Percentiles rank a stretch among this genome's conserved stretches.
Conservation (phyloP, 2,797 vertebrate genomes). For the Eptatretus atami region DNA sequence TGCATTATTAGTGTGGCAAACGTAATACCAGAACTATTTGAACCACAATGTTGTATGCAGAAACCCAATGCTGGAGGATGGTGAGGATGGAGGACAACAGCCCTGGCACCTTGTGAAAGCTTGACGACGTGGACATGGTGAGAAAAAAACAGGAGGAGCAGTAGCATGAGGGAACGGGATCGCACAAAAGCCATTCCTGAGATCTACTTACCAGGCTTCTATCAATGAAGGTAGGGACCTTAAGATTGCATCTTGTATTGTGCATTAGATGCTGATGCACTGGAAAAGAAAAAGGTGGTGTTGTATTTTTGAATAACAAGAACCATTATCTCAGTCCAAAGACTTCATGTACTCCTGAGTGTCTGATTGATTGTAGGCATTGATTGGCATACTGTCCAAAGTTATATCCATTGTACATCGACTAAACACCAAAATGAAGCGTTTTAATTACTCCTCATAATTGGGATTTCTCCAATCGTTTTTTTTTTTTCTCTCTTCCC, state of each 20-base stretch:
- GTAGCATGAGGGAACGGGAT: conserved; percentile 58
- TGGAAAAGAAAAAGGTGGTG: not conserved
- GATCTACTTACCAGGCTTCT: conserved; percentile 61
- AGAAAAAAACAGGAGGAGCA: conserved; percentile 43
- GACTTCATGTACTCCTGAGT: too few relatives aligned
- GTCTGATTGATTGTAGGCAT: too few relatives aligned
- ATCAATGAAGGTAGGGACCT: conserved; percentile 45
- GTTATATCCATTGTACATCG: too few relatives aligned
- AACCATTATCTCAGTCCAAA: not conserved
- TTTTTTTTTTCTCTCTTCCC: too few relatives aligned
- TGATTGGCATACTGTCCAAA: too few relatives aligned
- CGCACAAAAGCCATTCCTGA: conserved; percentile 50
- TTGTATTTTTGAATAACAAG: not conserved
- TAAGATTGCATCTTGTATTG: too few relatives aligned
- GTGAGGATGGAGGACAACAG: conserved; percentile 20
- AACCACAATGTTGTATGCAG: not conserved
- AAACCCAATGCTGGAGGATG: not conserved
- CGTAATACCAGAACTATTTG: too few relatives aligned
- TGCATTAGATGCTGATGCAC: too few relatives aligned
- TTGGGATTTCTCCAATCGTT: too few relatives aligned
- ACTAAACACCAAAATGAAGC: too few relatives aligned
- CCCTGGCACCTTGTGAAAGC: conserved; percentile 55
- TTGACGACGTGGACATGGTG: conserved; percentile 30
- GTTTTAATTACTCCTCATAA: too few relatives aligned
- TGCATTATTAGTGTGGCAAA: too few relatives aligned